Percentiles rank a stretch among this genome's conserved stretches.
Conservation (phyloP, 2,797 vertebrate species). For the Capromys pilorides region DNA sequence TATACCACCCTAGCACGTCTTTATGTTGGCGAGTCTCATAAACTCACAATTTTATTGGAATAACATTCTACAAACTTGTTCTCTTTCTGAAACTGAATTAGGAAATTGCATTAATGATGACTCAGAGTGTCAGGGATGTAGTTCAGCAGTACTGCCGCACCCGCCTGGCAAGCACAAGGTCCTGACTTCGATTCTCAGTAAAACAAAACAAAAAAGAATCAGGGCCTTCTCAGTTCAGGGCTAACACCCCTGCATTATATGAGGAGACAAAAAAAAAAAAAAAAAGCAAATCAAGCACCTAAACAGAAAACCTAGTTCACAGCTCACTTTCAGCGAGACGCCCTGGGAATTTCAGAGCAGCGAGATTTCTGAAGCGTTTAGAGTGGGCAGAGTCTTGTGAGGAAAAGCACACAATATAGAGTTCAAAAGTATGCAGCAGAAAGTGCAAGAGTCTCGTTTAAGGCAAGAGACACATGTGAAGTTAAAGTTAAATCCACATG, state of each 20-base stretch:
- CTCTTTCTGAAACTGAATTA: not conserved
- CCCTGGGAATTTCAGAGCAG: not conserved
- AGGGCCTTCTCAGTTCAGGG: not conserved
- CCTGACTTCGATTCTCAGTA: no score
- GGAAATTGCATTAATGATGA: not conserved
- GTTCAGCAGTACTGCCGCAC: no score
- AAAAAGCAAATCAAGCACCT: not conserved
- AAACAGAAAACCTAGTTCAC: not conserved
- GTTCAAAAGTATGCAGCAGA: not conserved
- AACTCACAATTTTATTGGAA: not conserved
- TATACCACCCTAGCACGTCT: not conserved
- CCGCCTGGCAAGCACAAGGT: no score
- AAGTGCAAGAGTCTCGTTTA: not conserved
- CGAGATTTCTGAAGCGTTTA: not conserved
- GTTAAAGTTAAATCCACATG: not conserved
- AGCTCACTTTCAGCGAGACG: not conserved
- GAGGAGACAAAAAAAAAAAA: not conserved
- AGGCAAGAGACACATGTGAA: not conserved
- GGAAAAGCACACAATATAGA: not conserved
- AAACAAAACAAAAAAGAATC: no score
- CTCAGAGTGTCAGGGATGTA: not conserved
- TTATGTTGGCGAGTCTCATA: not conserved
- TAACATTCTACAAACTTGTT: not conserved
- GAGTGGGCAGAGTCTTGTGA: not conserved
- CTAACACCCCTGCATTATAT: constrained; percentile 16